Evolutionary conservation across 2,113 vertebrate genomes (phyloP).

Genomic region (Chionomys nivalis): DNA sequence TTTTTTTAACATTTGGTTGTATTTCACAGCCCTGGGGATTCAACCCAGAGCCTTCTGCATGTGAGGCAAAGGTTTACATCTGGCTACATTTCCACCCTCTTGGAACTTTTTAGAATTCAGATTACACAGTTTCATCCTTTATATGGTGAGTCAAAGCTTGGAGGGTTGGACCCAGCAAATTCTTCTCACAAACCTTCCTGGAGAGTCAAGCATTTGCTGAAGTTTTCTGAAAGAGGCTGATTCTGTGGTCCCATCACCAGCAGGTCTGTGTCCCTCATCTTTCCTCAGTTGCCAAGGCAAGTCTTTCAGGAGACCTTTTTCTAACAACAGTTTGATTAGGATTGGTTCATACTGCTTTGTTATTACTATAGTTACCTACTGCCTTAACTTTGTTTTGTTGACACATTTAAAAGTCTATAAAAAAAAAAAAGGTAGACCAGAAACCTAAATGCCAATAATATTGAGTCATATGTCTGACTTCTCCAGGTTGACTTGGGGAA

Average conservation of each 20-base stretch:
- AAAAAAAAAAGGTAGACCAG: not conserved
- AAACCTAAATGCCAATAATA: not conserved
- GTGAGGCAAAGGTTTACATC: not conserved
- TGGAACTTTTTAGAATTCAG: not conserved
- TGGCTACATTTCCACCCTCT: not conserved
- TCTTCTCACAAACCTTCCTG: not conserved
- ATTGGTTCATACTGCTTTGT: slow-evolving; percentile 14
- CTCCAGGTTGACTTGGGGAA: not conserved
- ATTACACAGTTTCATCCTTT: not conserved
- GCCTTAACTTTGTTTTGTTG: not conserved
- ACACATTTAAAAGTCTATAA: not conserved
- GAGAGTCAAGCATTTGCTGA: not conserved
- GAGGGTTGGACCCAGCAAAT: not conserved
- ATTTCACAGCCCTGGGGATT: not conserved
- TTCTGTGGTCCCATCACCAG: not conserved
- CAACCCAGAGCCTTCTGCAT: not conserved
- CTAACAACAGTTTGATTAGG: not conserved
- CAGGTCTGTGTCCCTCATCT: not conserved
- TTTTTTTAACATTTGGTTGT: not conserved
- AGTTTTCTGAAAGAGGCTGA: not conserved
- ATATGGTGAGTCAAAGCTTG: not conserved
- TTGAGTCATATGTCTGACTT: not conserved
- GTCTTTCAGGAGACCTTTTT: not conserved
- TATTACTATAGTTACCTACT: not conserved
- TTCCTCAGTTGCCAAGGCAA: not conserved